A percentile compares a stretch with the other conserved stretches of the same genome.
These are phyloP conservation scores for Periophthalmus modestus DNA, from an alignment of 2,113 vertebrate species.

Conservation along the genomic window DNA sequence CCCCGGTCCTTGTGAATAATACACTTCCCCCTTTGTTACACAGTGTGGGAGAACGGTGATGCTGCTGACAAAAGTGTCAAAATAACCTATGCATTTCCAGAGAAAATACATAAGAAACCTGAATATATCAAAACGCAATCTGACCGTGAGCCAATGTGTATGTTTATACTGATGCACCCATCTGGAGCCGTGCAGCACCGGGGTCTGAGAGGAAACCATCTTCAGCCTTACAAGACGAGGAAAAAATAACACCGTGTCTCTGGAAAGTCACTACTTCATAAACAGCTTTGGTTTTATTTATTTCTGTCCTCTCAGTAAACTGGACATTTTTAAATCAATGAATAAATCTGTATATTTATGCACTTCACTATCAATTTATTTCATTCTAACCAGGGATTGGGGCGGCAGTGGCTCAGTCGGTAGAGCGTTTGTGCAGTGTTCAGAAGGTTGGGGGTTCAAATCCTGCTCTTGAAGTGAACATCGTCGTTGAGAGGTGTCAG, in stretches of 20 bases:
- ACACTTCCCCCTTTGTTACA: constrained; percentile 57
- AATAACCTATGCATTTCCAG: constrained; percentile 69
- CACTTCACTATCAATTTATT: no score
- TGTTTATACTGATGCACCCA: constrained; percentile 63
- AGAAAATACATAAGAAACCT: constrained; percentile 68
- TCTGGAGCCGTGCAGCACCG: constrained; percentile 26
- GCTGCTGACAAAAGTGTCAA: constrained; percentile 66
- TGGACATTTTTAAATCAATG: not conserved
- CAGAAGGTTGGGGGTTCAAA: no score
- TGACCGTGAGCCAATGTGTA: constrained; percentile 55
- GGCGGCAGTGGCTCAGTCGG: no score
- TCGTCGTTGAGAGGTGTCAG: no score
- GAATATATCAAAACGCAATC: constrained; percentile 71
- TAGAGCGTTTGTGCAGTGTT: no score
- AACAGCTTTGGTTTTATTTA: constrained; percentile 22
- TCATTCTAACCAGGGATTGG: not conserved
- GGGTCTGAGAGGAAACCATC: constrained; percentile 44
- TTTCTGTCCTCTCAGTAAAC: constrained; percentile 13
- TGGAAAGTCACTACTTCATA: constrained; percentile 44
- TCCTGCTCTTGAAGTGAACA: no score
- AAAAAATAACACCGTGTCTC: constrained; percentile 50
- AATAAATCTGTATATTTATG: not conserved
- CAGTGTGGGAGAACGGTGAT: constrained; percentile 55
- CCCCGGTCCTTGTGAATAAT: constrained; percentile 52
- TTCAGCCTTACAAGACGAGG: constrained; percentile 46